phyloP scores from a whole-genome alignment of 2,888 invertebrate species.

The Smittia aterrima region DNA sequence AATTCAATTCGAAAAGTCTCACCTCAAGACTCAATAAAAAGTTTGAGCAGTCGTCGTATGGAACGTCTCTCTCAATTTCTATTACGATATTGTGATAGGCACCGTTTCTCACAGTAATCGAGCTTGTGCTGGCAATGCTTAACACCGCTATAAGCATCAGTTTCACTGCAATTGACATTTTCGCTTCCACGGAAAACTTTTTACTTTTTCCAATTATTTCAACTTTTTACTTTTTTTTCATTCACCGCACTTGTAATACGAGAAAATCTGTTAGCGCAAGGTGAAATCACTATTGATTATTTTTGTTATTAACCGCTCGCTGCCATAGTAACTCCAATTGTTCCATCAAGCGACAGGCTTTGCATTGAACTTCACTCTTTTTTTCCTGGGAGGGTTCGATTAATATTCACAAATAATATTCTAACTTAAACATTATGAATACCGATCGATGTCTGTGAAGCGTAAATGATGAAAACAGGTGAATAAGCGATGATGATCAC shows the following conservation, averaged over 20 bases:
- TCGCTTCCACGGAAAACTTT: conserved; percentile 8
- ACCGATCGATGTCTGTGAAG: neutral
- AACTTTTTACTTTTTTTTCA: neutral
- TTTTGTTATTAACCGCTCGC: neutral
- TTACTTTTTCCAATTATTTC: neutral
- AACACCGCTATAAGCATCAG: neutral
- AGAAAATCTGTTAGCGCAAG: neutral
- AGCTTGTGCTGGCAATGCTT: neutral
- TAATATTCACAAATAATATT: neutral
- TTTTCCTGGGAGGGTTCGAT: neutral
- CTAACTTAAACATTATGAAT: neutral
- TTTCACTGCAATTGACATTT: conserved; percentile 7
- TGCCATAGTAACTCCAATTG: neutral
- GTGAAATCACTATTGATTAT: conserved; percentile 11
- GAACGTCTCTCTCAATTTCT: conserved; percentile 8
- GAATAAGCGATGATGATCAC: neutral
- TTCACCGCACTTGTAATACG: neutral
- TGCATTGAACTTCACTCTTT: neutral
- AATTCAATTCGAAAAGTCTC: conserved; percentile 7
- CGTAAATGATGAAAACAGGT: conserved; percentile 8
- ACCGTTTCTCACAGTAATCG: conserved; percentile 10
- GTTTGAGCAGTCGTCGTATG: neutral
- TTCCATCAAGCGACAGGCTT: neutral
- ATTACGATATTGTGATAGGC: neutral
- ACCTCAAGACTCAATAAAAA: conserved; percentile 10